Conservation (phyloP, 1,140 invertebrate genomes). For the Oryzaephilus surinamensis region DNA sequence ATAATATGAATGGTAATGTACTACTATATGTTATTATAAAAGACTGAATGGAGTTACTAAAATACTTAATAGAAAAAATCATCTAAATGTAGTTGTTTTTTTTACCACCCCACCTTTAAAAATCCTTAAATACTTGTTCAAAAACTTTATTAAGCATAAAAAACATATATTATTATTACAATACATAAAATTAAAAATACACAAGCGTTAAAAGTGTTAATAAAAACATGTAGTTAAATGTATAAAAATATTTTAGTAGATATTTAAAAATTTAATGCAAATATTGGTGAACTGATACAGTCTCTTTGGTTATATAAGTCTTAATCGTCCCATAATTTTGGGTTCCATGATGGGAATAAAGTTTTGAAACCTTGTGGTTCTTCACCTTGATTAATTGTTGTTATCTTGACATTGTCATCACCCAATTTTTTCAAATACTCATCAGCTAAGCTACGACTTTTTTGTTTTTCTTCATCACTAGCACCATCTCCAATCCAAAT, state of each 20-base stretch:
- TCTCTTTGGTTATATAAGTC: too few relatives aligned
- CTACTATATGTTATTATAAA: constrained; percentile 39
- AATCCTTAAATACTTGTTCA: too few relatives aligned
- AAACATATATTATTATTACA: too few relatives aligned
- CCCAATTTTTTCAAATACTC: constrained; percentile 50
- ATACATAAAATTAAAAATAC: too few relatives aligned
- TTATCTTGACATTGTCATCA: constrained; percentile 47
- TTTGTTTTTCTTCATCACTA: constrained; percentile 50
- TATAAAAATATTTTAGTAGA: too few relatives aligned
- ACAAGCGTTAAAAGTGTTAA: too few relatives aligned
- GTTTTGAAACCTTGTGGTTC: constrained; percentile 58
- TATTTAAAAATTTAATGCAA: too few relatives aligned
- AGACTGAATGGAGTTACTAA: constrained; percentile 40
- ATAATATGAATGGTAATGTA: constrained; percentile 39
- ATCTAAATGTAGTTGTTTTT: constrained; percentile 16
- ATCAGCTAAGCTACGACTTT: constrained; percentile 16
- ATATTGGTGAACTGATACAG: too few relatives aligned
- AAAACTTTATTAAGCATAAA: too few relatives aligned
- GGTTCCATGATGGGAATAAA: constrained; percentile 59
- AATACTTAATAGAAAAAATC: constrained; percentile 32
- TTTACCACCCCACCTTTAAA: constrained; percentile 5
- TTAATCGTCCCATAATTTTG: constrained; percentile 49
- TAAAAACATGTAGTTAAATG: too few relatives aligned
- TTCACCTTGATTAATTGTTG: constrained; percentile 53
- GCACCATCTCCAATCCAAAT: constrained; percentile 65